phyloP scores from a whole-genome alignment of 2,888 invertebrate genomes.

The Dynastes maya region DNA sequence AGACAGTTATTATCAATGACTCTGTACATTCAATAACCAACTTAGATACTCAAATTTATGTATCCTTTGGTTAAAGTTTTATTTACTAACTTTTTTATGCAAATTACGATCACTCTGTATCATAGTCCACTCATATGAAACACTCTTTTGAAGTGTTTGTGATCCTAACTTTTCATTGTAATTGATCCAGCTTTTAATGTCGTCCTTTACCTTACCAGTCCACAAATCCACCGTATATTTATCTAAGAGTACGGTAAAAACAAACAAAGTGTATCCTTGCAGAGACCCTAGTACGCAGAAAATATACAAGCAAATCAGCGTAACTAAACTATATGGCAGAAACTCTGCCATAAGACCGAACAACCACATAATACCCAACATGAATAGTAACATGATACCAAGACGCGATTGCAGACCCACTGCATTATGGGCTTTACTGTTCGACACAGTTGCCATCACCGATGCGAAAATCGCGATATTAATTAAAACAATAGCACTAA shows the following conservation, averaged over 20 bases:
- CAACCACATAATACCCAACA: conserved; percentile 41
- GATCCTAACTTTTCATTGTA: too few relatives aligned
- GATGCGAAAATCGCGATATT: conserved; percentile 33
- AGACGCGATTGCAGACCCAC: conserved; percentile 1
- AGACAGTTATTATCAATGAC: too few relatives aligned
- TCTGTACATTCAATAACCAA: too few relatives aligned
- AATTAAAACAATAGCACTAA: conserved; percentile 20
- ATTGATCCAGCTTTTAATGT: not conserved
- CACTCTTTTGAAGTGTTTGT: too few relatives aligned
- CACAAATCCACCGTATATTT: conserved; percentile 11
- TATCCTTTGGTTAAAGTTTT: too few relatives aligned
- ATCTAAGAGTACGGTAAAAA: conserved; percentile 25
- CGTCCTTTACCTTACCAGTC: not conserved
- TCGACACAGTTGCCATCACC: conserved; percentile 16
- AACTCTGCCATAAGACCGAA: conserved; percentile 24
- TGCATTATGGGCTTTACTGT: not conserved
- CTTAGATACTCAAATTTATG: too few relatives aligned
- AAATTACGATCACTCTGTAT: too few relatives aligned
- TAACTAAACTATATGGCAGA: not conserved
- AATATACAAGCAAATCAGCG: not conserved
- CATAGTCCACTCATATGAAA: too few relatives aligned
- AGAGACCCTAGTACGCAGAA: conserved; percentile 25
- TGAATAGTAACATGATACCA: conserved; percentile 38
- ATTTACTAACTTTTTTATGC: too few relatives aligned
- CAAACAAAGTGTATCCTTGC: conserved; percentile 36